These are phyloP conservation scores for Gerris lacustris DNA, from an alignment of 2,888 invertebrate genomes.

Conservation along the genomic window DNA sequence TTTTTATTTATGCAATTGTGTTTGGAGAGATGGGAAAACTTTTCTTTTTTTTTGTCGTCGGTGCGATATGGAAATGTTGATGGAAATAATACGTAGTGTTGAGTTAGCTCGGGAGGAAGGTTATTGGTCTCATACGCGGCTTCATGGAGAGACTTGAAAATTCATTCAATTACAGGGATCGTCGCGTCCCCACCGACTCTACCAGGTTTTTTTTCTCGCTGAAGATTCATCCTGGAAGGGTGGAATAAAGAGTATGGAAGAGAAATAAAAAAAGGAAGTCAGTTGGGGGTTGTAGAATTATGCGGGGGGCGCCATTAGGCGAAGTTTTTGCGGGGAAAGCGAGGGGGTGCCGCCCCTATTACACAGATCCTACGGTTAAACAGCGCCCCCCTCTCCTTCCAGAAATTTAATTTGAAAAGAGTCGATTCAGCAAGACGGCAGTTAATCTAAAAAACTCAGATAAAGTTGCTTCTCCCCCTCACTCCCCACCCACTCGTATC, in stretches of 20 bases:
- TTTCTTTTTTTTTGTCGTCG: not conserved
- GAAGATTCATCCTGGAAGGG: no score
- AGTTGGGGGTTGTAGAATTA: not conserved
- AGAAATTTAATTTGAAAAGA: conserved; percentile 23
- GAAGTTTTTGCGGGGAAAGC: conserved; percentile 7
- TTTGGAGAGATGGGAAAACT: not conserved
- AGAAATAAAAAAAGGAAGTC: no score
- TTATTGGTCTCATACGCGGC: no score
- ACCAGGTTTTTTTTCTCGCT: not conserved
- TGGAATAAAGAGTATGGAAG: no score
- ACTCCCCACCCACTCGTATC: no score
- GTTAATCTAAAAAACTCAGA: conserved; percentile 2
- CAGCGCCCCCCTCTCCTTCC: not conserved
- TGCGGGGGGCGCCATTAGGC: not conserved
- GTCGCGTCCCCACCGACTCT: not conserved
- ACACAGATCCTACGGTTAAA: conserved; percentile 18
- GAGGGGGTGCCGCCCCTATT: conserved; percentile 11
- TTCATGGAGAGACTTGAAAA: not conserved
- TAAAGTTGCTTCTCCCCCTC: no score
- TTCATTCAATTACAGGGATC: not conserved
- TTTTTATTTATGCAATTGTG: not conserved
- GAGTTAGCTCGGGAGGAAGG: no score
- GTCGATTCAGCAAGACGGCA: conserved; percentile 21
- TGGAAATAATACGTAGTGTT: no score
- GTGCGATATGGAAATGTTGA: no score